A percentile compares a stretch with the other conserved stretches of the same genome.
These are phyloP conservation scores for Anguilla anguilla DNA, from an alignment of 2,797 vertebrate species.

Conservation along the genomic window DNA sequence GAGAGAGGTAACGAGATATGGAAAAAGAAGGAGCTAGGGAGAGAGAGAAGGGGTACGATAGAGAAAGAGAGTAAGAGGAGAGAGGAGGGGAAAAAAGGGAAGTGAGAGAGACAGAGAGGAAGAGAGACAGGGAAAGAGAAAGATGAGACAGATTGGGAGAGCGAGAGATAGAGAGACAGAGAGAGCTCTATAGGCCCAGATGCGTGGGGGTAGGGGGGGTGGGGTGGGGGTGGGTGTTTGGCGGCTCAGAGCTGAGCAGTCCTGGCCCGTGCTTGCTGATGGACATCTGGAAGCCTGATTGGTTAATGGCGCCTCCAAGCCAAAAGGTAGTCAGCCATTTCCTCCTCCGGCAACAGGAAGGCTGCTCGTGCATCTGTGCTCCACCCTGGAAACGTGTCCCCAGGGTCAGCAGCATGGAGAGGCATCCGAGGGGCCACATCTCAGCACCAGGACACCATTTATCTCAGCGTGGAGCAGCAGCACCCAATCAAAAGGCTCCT, in stretches of 20 bases:
- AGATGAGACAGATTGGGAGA: not conserved
- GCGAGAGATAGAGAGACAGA: not conserved
- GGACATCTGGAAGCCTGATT: conserved; percentile 87
- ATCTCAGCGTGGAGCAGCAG: not conserved
- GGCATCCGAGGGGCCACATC: conserved; percentile 27
- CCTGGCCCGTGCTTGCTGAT: conserved; percentile 75
- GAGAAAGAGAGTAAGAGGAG: conserved; percentile 22
- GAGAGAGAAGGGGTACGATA: conserved; percentile 26
- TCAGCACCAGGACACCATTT: conserved; percentile 15
- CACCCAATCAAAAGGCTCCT: not conserved
- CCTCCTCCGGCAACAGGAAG: conserved; percentile 60
- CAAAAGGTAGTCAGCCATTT: conserved; percentile 76
- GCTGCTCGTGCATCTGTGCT: conserved; percentile 58
- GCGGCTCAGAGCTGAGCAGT: conserved; percentile 64
- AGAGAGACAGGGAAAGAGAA: conserved; percentile 32
- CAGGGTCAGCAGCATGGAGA: conserved; percentile 32
- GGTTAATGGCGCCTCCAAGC: conserved; percentile 83
- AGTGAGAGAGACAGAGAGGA: not conserved
- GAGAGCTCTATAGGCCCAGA: conserved; percentile 47
- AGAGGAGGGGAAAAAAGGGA: not conserved
- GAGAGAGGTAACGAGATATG: not conserved
- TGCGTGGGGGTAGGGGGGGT: conserved; percentile 43
- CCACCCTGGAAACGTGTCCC: conserved; percentile 49
- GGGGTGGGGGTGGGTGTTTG: conserved; percentile 26
- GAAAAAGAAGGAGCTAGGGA: not conserved